phyloP scores from a whole-genome alignment of 2,113 vertebrate species.

The Gila orcuttii region DNA sequence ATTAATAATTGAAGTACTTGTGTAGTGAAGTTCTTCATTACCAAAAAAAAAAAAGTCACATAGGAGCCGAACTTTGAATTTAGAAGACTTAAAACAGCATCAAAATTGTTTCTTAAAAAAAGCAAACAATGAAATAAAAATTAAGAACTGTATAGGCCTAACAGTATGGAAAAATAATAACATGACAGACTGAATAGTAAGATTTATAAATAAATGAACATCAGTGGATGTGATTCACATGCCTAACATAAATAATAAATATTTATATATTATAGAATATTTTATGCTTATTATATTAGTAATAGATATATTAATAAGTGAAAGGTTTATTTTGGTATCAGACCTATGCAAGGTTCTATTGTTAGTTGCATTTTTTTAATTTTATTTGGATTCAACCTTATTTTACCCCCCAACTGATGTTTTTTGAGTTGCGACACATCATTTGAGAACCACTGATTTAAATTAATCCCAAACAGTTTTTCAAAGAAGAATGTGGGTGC shows the following conservation, averaged over 20 bases:
- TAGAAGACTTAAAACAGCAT: background rate
- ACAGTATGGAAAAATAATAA: background rate
- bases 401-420: background rate
- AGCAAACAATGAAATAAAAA: background rate
- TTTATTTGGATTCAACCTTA: too few relatives aligned
- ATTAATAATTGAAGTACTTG: conserved; percentile 8
- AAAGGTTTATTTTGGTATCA: too few relatives aligned
- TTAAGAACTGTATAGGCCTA: background rate
- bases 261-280: too few relatives aligned
- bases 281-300: too few relatives aligned
- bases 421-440: background rate
- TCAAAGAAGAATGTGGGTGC: background rate
- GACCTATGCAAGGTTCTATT: too few relatives aligned
- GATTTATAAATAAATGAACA: too few relatives aligned
- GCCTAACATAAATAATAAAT: too few relatives aligned
- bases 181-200: background rate
- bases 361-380: too few relatives aligned
- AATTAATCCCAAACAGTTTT: background rate
- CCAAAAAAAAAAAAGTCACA: background rate
- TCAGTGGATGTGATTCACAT: too few relatives aligned
- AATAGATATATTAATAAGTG: too few relatives aligned
- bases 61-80: background rate
- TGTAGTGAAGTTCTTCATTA: background rate
- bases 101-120: too few relatives aligned
- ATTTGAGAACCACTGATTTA: background rate